Conservation (phyloP, 2,888 invertebrate species). For the Pheosia tremula region DNA sequence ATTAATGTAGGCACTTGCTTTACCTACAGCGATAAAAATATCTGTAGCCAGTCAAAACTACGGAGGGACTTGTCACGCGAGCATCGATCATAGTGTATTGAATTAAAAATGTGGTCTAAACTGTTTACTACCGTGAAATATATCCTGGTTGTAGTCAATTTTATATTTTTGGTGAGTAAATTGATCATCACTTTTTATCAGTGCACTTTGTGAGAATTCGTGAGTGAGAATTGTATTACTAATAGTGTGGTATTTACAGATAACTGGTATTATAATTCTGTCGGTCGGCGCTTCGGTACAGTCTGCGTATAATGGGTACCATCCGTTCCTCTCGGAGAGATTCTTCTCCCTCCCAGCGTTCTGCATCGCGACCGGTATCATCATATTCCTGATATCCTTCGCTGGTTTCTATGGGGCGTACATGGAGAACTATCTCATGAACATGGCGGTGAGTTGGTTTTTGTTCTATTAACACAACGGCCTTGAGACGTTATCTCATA, state of each 20-base stretch:
- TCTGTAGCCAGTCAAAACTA: constrained; percentile 59
- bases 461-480: constrained; percentile 14
- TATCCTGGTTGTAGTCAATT: constrained; percentile 67
- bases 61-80: constrained; percentile 55
- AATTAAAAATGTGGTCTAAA: constrained; percentile 71
- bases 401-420: constrained; percentile 96
- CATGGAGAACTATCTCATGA: constrained; percentile 92
- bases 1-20: constrained; percentile 50
- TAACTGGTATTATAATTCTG: constrained; percentile 91
- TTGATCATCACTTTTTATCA: background rate
- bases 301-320: constrained; percentile 87
- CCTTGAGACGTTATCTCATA: constrained; percentile 9
- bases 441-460: constrained; percentile 86
- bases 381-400: constrained; percentile 91
- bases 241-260: constrained; percentile 75
- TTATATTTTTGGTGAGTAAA: constrained; percentile 75
- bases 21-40: constrained; percentile 73
- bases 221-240: constrained; percentile 9
- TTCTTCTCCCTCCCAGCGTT: constrained; percentile 90
- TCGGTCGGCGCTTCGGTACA: constrained; percentile 89
- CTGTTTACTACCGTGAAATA: constrained; percentile 78
- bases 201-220: constrained; percentile 1
- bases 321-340: constrained; percentile 86
- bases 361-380: constrained; percentile 88
- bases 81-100: constrained; percentile 9